phyloP scores from a whole-genome alignment of 2,888 invertebrate genomes.

The Drosophila kuntzei region DNA sequence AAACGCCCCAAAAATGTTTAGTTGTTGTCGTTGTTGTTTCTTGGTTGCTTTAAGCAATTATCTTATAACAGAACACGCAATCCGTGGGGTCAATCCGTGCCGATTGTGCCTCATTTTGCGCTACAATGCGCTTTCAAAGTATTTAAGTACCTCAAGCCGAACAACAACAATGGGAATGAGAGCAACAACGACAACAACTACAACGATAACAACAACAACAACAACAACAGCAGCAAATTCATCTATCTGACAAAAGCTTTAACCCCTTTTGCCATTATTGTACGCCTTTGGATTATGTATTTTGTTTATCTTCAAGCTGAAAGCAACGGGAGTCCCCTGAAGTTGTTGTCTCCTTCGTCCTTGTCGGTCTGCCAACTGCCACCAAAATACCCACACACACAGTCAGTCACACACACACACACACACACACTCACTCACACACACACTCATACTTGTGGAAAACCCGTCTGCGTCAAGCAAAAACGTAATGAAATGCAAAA shows the following conservation, averaged over 20 bases:
- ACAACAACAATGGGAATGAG: conserved; percentile 28
- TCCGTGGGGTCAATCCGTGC: conserved; percentile 68
- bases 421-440: conserved; percentile 2
- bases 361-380: conserved; percentile 33
- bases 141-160: conserved; percentile 78
- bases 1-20: conserved; percentile 32
- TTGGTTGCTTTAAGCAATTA: conserved; percentile 71
- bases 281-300: conserved; percentile 75
- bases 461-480: conserved; percentile 47
- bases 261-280: conserved; percentile 68
- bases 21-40: conserved; percentile 22
- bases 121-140: conserved; percentile 76
- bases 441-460: conserved; percentile 12
- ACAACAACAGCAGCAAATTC: conserved; percentile 35
- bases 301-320: conserved; percentile 75
- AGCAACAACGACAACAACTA: conserved; percentile 12
- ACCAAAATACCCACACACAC: conserved; percentile 34
- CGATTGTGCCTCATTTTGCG: conserved; percentile 74
- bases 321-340: conserved; percentile 40
- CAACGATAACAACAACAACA: conserved; percentile 10
- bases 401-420: conserved; percentile 7
- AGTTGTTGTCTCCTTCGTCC: conserved; percentile 37
- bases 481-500: conserved; percentile 80
- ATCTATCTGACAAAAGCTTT: conserved; percentile 48
- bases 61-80: conserved; percentile 67